Evolutionary conservation across 2,113 vertebrate species (phyloP), one percentile per base, ranked within the genome.

Genomic region (Paralichthys olivaceus): DNA sequence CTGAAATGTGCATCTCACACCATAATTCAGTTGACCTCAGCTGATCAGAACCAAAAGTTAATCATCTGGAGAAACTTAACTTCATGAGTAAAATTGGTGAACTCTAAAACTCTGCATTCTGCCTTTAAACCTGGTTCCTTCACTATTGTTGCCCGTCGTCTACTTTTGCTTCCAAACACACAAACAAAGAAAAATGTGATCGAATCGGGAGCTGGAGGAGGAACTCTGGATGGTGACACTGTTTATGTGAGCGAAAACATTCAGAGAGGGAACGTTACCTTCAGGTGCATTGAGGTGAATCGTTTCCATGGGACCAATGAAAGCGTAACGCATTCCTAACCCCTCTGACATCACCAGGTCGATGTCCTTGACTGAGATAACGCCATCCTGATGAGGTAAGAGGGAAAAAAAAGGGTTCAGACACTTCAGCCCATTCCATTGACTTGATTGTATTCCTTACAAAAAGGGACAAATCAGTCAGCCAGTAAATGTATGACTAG

Each of bases 271-370:
- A 66, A 63, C 28, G 3, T 87, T 91, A 94, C 94, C 94, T 91
- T 93, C 84, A 47, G 94, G 96, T 23, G 98, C 98, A 58, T 99
- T 99, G 66, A 99, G 96, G 82, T 99, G 97, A 93, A 98, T 98
- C 0, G 98, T 99, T 93, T 99, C 98, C 94, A 99, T 93, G 61
- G 98, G 98, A 84, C 98, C 98, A 0, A 97, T 96, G 87, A 99
- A 98, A 1, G 98, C 96, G 0, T 99, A 99, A 49, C 98, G 95
- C 96, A 98, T 96, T 87, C 98, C 98, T 82, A 99, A 79, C 43
- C 98, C 98, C 78, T 98, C 96, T 64, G 98, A 97, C 96, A 99
- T 97, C 91, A 99, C 96, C 67, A 97, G 93, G 91, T 99, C 98
- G 57, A 99, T 95, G 89, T 99, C 98, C 57, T 91, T 86, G 5